Conservation (phyloP, 2,113 vertebrate species). For the Egretta garzetta region DNA sequence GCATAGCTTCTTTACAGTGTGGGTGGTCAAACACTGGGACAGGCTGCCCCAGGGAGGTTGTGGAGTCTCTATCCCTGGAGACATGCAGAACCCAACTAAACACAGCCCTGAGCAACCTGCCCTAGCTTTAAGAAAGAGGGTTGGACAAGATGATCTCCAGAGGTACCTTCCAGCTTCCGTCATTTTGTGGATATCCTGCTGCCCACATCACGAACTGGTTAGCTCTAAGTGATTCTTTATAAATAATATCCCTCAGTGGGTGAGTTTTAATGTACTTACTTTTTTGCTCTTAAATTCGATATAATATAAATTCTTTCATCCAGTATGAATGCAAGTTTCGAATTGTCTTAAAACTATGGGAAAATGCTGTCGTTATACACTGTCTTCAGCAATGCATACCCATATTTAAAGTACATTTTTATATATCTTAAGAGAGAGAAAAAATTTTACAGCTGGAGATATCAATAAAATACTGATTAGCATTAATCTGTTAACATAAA, state of each 20-base stretch:
- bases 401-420: neutral
- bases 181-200: neutral
- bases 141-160: neutral
- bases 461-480: neutral
- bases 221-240: neutral
- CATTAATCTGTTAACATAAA: neutral
- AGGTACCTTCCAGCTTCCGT: neutral
- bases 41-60: neutral
- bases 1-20: neutral
- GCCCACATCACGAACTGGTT: neutral
- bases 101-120: neutral
- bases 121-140: accelerated
- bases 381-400: neutral
- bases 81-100: neutral
- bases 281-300: neutral
- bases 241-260: neutral
- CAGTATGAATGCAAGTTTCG: neutral
- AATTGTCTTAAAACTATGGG: neutral
- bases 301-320: neutral
- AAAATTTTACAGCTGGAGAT: neutral
- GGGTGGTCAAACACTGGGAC: neutral
- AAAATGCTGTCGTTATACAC: neutral
- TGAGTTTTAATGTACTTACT: neutral
- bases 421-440: neutral
- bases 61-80: neutral